Percentiles rank a stretch among this genome's conserved stretches.
These are phyloP conservation scores for Grapholita molesta DNA, from an alignment of 1,140 invertebrate species.

Conservation along the genomic window DNA sequence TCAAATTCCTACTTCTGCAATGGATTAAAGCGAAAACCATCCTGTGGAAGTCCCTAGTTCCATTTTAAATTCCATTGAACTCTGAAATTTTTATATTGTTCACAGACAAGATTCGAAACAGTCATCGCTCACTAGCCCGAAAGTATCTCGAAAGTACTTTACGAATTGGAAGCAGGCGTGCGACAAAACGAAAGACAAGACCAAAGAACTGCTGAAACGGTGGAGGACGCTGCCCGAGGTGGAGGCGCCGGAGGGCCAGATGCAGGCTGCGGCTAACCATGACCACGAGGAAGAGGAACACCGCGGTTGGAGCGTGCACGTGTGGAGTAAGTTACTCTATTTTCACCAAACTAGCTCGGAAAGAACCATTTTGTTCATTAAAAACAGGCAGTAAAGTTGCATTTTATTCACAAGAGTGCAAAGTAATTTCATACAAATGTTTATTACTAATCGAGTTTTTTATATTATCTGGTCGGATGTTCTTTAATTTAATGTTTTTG, in stretches of 20 bases:
- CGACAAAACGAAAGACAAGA: constrained; percentile 83
- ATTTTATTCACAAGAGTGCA: too few relatives aligned
- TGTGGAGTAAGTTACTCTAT: constrained; percentile 86
- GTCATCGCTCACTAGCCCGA: constrained; percentile 67
- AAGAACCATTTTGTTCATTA: too few relatives aligned
- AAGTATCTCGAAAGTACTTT: constrained; percentile 83
- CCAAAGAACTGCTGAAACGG: constrained; percentile 82
- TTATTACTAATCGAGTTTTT: too few relatives aligned
- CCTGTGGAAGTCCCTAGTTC: background rate
- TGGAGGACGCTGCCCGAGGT: constrained; percentile 83
- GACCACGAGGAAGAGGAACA: constrained; percentile 53
- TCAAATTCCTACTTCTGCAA: background rate
- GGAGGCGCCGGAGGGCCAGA: constrained; percentile 56
- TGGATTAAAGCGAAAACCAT: background rate
- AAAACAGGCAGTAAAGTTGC: too few relatives aligned
- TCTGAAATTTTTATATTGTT: constrained; percentile 17
- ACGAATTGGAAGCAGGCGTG: constrained; percentile 84
- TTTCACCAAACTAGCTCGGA: too few relatives aligned
- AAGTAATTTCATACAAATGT: too few relatives aligned
- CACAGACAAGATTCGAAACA: constrained; percentile 66
- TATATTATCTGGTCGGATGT: too few relatives aligned
- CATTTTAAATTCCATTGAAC: constrained; percentile 10
- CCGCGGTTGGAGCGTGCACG: constrained; percentile 83
- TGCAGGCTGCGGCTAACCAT: constrained; percentile 49
- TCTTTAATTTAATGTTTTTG: too few relatives aligned